A percentile compares a stretch with the other conserved stretches of the same genome.
These are phyloP conservation scores for Bovichtus diacanthus DNA, from an alignment of 2,797 vertebrate genomes.

Conservation along the genomic window DNA sequence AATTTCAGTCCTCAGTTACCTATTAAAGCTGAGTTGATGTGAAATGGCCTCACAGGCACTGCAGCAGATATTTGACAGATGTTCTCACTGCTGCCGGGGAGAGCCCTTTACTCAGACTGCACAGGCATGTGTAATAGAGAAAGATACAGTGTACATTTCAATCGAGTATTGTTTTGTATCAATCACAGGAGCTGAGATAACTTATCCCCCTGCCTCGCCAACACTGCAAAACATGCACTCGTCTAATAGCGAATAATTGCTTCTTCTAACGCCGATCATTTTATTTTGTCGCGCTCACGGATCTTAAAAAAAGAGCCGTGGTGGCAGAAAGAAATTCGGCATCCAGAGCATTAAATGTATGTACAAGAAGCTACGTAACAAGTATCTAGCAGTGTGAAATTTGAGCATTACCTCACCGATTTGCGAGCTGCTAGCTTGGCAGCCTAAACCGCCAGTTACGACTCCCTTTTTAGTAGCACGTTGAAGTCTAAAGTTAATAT, in stretches of 20 bases:
- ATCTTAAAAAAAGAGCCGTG: constrained; percentile 24
- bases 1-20: constrained; percentile 59
- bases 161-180: constrained; percentile 36
- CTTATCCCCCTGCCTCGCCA: neutral
- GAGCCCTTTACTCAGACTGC: constrained; percentile 40
- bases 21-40: constrained; percentile 67
- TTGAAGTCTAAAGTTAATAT: constrained; percentile 45
- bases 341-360: constrained; percentile 24
- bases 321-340: constrained; percentile 26
- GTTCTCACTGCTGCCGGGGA: constrained; percentile 44
- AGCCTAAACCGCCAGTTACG: constrained; percentile 33
- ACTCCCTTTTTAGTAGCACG: constrained; percentile 33
- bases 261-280: constrained; percentile 12
- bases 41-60: constrained; percentile 61
- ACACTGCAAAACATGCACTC: neutral
- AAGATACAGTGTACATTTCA: constrained; percentile 38
- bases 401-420: constrained; percentile 44
- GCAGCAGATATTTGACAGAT: constrained; percentile 69
- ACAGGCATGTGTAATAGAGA: constrained; percentile 34
- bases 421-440: constrained; percentile 38
- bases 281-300: neutral
- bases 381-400: constrained; percentile 32
- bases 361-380: constrained; percentile 35
- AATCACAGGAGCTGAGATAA: neutral
- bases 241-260: neutral